phyloP scores from a whole-genome alignment of 2,888 invertebrate genomes.

The Chesias legatella region DNA sequence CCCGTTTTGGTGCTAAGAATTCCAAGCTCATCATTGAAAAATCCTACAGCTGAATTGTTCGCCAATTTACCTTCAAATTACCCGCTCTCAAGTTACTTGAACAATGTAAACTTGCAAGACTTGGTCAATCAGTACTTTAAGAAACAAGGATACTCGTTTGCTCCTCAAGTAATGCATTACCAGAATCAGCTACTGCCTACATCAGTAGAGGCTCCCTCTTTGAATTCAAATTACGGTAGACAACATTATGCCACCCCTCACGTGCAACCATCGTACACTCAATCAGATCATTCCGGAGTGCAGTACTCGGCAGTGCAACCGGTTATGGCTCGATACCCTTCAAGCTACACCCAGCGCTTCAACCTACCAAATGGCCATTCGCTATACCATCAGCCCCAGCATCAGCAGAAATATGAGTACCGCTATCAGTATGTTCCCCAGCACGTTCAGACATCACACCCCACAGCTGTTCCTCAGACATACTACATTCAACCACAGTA shows the following conservation, averaged over 20 bases:
- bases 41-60: constrained; percentile 75
- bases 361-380: constrained; percentile 50
- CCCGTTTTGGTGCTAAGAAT: constrained; percentile 81
- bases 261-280: constrained; percentile 64
- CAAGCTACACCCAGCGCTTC: constrained; percentile 53
- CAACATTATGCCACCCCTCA: constrained; percentile 65
- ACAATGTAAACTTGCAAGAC: constrained; percentile 77
- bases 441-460: constrained; percentile 10
- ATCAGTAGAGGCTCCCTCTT: constrained; percentile 31
- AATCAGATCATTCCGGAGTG: constrained; percentile 66
- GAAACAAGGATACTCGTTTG: constrained; percentile 63
- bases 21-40: constrained; percentile 77
- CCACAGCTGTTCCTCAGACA: constrained; percentile 42
- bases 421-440: constrained; percentile 58
- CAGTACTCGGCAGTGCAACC: constrained; percentile 74
- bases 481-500: constrained; percentile 58
- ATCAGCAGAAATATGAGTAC: constrained; percentile 59
- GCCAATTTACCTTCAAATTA: constrained; percentile 78
- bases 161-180: constrained; percentile 63
- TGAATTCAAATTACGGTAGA: constrained; percentile 42
- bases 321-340: constrained; percentile 71
- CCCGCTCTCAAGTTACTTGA: constrained; percentile 75
- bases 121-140: constrained; percentile 76
- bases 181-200: constrained; percentile 40
- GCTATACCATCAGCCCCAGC: constrained; percentile 49